Evolutionary conservation across 2,113 vertebrate genomes (phyloP).

Genomic region (Brachyhypopomus gauderio): DNA sequence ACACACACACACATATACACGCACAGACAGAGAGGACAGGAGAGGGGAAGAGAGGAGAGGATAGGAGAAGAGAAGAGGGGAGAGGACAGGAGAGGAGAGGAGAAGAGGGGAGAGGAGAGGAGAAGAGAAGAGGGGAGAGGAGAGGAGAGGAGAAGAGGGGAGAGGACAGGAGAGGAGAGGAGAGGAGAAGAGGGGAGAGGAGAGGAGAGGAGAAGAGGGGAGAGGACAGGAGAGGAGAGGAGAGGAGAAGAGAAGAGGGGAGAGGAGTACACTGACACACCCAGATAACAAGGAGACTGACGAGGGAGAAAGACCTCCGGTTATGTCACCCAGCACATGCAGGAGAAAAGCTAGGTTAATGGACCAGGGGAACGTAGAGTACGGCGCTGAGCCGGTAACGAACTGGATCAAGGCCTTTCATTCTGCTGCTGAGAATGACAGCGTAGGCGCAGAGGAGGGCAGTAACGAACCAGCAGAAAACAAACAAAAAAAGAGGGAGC

Average conservation of each 20-base stretch:
- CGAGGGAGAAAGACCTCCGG: conserved; percentile 12
- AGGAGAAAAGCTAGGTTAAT: conserved; percentile 41
- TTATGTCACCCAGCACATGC: conserved; percentile 28
- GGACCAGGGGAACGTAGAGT: conserved; percentile 19
- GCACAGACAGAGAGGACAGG: too few relatives aligned
- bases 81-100: neutral
- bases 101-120: neutral
- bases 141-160: neutral
- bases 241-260: neutral
- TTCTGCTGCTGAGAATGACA: conserved; percentile 21
- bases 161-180: too few relatives aligned
- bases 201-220: neutral
- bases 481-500: conserved; percentile 43
- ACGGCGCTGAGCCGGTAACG: conserved; percentile 20
- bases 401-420: conserved; percentile 37
- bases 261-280: conserved; percentile 5
- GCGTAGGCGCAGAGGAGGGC: conserved; percentile 23
- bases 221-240: neutral
- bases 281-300: conserved; percentile 2
- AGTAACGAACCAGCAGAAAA: conserved; percentile 2
- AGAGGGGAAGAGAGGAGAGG: neutral
- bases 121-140: neutral
- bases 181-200: neutral
- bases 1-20: too few relatives aligned
- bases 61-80: neutral